A percentile compares a stretch with the other conserved stretches of the same genome.
Conservation (phyloP, 2,113 vertebrate species). For the Ramphastos sulfuratus region DNA sequence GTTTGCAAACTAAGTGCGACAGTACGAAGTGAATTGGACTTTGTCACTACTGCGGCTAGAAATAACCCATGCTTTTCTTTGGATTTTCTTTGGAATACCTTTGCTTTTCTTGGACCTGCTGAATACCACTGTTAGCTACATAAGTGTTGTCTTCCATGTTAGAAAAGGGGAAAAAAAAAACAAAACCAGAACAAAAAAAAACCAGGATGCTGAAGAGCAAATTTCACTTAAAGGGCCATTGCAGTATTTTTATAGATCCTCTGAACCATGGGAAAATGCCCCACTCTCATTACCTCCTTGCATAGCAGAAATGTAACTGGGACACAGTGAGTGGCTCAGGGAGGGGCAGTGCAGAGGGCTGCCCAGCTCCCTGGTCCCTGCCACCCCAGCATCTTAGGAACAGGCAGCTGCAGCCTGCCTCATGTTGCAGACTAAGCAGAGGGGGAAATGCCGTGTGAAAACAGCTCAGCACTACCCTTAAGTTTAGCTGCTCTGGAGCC, state of each 20-base stretch:
- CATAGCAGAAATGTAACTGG: fast-evolving
- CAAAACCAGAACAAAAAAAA: too few relatives aligned
- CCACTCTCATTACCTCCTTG: not conserved
- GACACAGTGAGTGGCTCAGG: fast-evolving
- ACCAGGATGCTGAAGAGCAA: not conserved
- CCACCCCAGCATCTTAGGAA: not conserved
- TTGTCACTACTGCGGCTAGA: not conserved
- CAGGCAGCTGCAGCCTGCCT: not conserved
- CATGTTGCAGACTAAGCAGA: fast-evolving
- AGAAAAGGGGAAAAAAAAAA: not conserved
- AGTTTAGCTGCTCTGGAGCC: not conserved
- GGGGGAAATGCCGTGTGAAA: not conserved
- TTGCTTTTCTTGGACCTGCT: not conserved
- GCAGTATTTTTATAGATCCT: not conserved
- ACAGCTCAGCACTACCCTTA: not conserved
- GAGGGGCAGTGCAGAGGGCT: not conserved
- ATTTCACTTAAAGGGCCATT: not conserved
- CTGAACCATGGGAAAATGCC: not conserved
- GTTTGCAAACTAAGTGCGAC: not conserved
- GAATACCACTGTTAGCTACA: not conserved
- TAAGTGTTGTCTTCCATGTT: not conserved
- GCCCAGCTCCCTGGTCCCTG: fast-evolving
- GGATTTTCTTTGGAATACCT: not conserved
- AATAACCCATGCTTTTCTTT: not conserved
- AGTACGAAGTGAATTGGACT: not conserved